Base-by-base conservation (phyloP, 2,797 vertebrate genomes). In the Schizothorax lantsangensis region DNA sequence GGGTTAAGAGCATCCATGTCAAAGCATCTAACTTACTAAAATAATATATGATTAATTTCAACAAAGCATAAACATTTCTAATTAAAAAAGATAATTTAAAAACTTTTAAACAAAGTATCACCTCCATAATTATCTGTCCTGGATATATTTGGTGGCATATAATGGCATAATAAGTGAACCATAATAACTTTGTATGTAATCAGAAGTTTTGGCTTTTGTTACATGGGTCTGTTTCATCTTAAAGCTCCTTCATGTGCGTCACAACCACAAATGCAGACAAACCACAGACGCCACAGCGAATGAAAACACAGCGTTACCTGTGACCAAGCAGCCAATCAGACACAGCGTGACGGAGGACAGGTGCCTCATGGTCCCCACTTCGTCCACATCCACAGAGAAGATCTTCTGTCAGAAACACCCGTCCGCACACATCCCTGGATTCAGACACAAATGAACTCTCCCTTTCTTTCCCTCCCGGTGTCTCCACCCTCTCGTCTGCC, bases 401-500 rank as follows among this genome's bases (percentile, higher is more conserved):
- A 77, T 45, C 36, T 64, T 83, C 84, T 84, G 82, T 86, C 88
- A 88, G 89, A 88, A 38, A 84, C 68, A 72, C 71, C 54, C 43
- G 69, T 84, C 84, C 62, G 59, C 26, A 84, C 75, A 88, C 90
- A 92, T 92, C 87, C 82, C 87, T 88, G 15, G 85, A 81, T 71
- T 62, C 81, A 0, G 47, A 84, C 79, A 78, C 77, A 78, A 88
- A 79, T 59, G 52, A 86, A 88, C 82, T 87, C 88, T 83, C 83
- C 66, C 86, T 88, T 72, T 85, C 85, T 78, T 54, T 88, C 54
- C 83, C 83, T 52, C 79, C 19, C 83, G 38, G 73, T 15, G 79
- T 77, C 84, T 80, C 40, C 78, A 72, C 43, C 86, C 83, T 82
- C 83, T 83, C 68, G 75, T 93, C 92, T 93, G 92, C 94, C 94